phyloP scores from a whole-genome alignment of 2,113 vertebrate species.

The Corythaeola cristata region DNA sequence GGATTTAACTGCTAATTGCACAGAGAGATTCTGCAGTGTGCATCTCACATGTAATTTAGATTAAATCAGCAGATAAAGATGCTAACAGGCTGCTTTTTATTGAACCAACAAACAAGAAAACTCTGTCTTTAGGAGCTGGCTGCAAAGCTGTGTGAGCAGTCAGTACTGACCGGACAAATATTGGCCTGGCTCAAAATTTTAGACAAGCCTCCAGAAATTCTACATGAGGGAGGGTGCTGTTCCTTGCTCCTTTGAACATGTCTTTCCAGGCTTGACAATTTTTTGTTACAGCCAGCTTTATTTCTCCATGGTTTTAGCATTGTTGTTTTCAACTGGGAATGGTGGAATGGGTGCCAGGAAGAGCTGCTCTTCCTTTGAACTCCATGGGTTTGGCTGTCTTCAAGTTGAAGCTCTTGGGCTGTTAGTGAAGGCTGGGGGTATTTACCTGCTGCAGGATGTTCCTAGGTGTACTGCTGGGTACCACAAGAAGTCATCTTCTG shows the following conservation, averaged over 20 bases:
- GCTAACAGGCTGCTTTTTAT: background rate
- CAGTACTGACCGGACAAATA: background rate
- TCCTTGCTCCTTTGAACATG: background rate
- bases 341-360: background rate
- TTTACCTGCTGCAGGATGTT: background rate
- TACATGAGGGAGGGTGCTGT: too few relatives aligned
- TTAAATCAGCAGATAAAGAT: constrained; percentile 31
- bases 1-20: constrained; percentile 23
- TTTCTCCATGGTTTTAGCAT: background rate
- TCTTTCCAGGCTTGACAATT: background rate
- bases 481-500: background rate
- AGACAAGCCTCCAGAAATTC: background rate
- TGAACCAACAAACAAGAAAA: background rate
- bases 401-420: background rate
- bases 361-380: background rate
- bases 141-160: background rate
- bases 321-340: background rate
- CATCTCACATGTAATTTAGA: background rate
- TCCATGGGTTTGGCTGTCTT: background rate
- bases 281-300: background rate
- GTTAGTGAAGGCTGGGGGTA: background rate
- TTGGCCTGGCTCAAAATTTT: background rate
- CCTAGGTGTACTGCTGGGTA: background rate
- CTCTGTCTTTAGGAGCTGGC: background rate
- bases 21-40: background rate